Evolutionary conservation across 2,888 invertebrate genomes (phyloP), one percentile per base, ranked within the genome.

Genomic region (Chrysomela aeneicollis): DNA sequence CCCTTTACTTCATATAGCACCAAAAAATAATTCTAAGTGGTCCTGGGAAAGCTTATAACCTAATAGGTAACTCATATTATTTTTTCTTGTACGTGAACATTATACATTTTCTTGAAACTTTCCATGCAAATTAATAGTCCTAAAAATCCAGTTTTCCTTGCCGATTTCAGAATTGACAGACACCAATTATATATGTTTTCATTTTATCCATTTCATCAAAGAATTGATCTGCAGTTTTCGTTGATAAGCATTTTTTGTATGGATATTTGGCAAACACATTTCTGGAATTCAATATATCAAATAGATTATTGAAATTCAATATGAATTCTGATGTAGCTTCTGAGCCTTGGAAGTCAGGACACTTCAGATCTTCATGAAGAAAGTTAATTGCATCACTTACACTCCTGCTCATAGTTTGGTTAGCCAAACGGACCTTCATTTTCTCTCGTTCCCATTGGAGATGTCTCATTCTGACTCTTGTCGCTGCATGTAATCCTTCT

Each of bases 221-320:
- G n/a, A 42, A 42, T 2, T 51, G 12, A 4, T 51, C 17, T 32
- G 46, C 32, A 9, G 32, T 61, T 19, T 52, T n/a, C 1, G 18
- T 17, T 26, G 59, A 59, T 17, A 54, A 47, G 4, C n/a, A 19
- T 32, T 47, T 32, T 32, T 53, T 32, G 26, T 53, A 53, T 32
- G 30, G 26, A 30, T 59, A 58, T 17, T 30, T 42, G 15, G 63
- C n/a, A 47, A 59, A 66, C 46, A 49, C 55, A 61, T 22, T 68
- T 46, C 66, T 54, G 2, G 61, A 67, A 46, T 71, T 68, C 15
- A 69, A 68, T 22, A 71, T 63, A 51, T 70, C 66, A 53, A 71
- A 68, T 2, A 70, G 1, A 55, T 68, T 53, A 52, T 71, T 70
- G 52, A 71, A 67, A 6, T 37, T 53, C 37, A 55, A 19, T 21